Conservation (phyloP, 2,888 invertebrate species). For the Capitulum mitella region DNA sequence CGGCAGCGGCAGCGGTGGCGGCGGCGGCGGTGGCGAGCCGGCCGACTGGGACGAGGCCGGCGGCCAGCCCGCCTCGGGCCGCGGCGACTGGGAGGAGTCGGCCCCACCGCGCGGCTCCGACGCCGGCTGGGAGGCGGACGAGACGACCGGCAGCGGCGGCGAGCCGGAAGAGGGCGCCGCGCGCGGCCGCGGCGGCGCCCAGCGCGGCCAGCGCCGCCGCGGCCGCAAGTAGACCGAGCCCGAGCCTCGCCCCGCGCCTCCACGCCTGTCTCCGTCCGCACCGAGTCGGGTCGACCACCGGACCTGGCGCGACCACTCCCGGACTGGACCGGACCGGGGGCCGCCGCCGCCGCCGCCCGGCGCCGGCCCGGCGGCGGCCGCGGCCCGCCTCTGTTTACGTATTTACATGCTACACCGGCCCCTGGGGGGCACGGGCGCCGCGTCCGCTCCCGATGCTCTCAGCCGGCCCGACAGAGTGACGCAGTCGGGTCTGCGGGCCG, state of each 20-base stretch:
- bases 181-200: neutral
- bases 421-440: neutral
- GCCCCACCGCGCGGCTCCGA: too few species aligned
- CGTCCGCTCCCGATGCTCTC: neutral
- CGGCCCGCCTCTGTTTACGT: neutral
- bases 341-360: neutral
- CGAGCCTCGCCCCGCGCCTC: neutral
- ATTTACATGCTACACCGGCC: neutral
- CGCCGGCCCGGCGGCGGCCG: too few species aligned
- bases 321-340: neutral
- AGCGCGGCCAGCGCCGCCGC: neutral
- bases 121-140: neutral
- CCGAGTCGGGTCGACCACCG: constrained; percentile 3
- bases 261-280: neutral
- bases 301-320: neutral
- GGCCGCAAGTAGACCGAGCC: neutral
- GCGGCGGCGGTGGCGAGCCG: neutral
- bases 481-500: too few species aligned
- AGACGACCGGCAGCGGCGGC: neutral
- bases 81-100: neutral
- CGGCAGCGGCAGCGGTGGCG: neutral
- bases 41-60: constrained; percentile 1
- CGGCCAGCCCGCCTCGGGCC: neutral
- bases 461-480: too few species aligned
- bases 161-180: neutral